These are phyloP conservation scores for Metridium senile DNA, from an alignment of 92 coral and sea anemone genomes.

Conservation along the genomic window DNA sequence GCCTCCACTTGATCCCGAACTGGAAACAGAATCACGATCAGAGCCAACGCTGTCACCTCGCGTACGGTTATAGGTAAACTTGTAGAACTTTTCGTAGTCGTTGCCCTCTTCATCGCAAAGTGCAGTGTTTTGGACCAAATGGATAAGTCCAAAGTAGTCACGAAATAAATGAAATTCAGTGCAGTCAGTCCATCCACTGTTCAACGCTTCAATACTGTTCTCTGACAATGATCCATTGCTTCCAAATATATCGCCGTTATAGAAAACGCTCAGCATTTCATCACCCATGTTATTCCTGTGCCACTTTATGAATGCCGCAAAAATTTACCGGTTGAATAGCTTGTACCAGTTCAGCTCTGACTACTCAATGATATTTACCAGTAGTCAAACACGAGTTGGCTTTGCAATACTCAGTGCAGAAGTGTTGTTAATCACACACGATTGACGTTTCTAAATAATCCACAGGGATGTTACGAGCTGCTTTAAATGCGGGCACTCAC, in stretches of 20 bases:
- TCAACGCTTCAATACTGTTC: constrained; percentile 66
- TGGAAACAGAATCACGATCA: constrained; percentile 86
- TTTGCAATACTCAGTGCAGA: not conserved
- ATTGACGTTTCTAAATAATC: constrained; percentile 19
- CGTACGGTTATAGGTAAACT: constrained; percentile 79
- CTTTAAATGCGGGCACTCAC: constrained; percentile 23
- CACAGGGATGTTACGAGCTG: constrained; percentile 20
- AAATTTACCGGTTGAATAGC: constrained; percentile 19
- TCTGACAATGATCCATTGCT: constrained; percentile 76
- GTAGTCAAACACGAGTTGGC: constrained; percentile 3
- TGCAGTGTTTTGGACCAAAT: constrained; percentile 83
- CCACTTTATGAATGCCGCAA: constrained; percentile 4
- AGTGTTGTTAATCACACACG: constrained; percentile 7
- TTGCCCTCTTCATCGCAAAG: constrained; percentile 53
- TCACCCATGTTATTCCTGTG: constrained; percentile 81
- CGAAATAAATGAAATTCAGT: constrained; percentile 95
- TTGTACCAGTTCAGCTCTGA: constrained; percentile 13
- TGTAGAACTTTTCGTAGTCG: constrained; percentile 71
- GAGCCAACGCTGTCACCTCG: constrained; percentile 97
- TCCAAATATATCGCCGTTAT: constrained; percentile 88
- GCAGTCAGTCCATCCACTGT: constrained; percentile 78
- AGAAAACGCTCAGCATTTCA: constrained; percentile 94
- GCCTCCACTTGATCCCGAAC: constrained; percentile 87
- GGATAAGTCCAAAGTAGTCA: constrained; percentile 95
- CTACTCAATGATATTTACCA: constrained; percentile 12